Base-by-base conservation (phyloP, 2,888 invertebrate species). In the Neoscelio sp. region DNA sequence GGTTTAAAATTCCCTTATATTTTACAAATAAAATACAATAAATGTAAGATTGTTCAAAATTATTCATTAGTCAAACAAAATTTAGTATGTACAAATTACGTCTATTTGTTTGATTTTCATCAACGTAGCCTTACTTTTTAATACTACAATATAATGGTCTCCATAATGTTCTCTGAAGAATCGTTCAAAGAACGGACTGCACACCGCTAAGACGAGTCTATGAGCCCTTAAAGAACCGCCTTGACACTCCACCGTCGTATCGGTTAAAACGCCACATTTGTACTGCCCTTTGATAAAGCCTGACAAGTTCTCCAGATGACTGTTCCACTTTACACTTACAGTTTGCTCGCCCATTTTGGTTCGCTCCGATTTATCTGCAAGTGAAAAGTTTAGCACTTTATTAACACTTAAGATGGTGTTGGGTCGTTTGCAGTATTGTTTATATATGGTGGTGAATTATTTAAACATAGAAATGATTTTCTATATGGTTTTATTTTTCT, bases 181-280 rank as follows among this genome's bases (percentile, higher is more conserved):
- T 83, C 94, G 93, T 88, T 95, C 94, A 90, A 95, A 95, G 89
- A 95, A 95, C 56, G 95, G 94, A 86, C 95, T 95, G 91, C 94
- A 95, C 58, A 95, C 94, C 44, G 95, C 95, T 79, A 95, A 92
- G 81, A 95, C 94, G 82, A 95, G 92, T 88, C 94, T 94, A 89
- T 94, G 94, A 40, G 94, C 94, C 87, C 93, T 93, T 84, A 95
- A 91, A 87, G 93, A 93, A 33, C 95, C 95, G 89, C 94, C 94
- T 86, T 93, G 93, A 90, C 95, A 95, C 85, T 94, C 93, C 85
- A 95, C 91, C 81, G 94, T 94, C 82, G 94, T 94, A 88, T 95
- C 95, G 28, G 94, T 94, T 78, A 95, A 91, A 85, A 93, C 92
- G 84, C 94, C 94, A 87, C 94, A 94, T 85, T 93, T 93, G 90